These are phyloP conservation scores for Silurus asotus DNA, from an alignment of 2,113 vertebrate species.

Conservation along the genomic window DNA sequence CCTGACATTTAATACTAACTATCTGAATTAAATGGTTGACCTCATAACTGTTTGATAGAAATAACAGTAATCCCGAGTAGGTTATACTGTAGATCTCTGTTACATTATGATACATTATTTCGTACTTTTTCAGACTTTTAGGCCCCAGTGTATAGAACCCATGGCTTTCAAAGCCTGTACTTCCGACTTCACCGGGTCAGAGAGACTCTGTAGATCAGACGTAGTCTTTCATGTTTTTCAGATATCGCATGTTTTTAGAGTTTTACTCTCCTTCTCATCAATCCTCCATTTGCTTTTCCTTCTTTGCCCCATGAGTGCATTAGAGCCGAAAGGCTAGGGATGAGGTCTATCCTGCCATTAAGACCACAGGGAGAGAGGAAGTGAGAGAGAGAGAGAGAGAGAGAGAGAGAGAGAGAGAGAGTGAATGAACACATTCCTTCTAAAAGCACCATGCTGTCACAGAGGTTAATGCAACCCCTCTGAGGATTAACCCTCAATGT, in stretches of 20 bases:
- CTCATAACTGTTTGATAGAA: background rate
- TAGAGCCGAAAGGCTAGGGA: conserved; percentile 18
- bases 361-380: conserved; percentile 23
- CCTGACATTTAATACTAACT: background rate
- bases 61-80: background rate
- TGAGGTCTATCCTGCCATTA: conserved; percentile 41
- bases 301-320: conserved; percentile 34
- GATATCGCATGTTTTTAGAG: background rate
- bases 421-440: background rate
- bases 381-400: conserved; percentile 3
- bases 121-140: background rate
- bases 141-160: background rate
- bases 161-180: conserved; percentile 9
- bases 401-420: background rate
- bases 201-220: conserved; percentile 10
- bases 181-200: background rate
- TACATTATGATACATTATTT: background rate
- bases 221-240: conserved; percentile 8
- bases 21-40: background rate
- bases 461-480: conserved; percentile 34
- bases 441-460: conserved; percentile 19
- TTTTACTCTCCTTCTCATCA: conserved; percentile 4
- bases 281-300: conserved; percentile 25
- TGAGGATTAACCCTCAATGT: conserved; percentile 29
- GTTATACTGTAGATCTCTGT: background rate